phyloP scores from a whole-genome alignment of 2,888 invertebrate genomes.

The Spatulosminthurus flaviceps region DNA sequence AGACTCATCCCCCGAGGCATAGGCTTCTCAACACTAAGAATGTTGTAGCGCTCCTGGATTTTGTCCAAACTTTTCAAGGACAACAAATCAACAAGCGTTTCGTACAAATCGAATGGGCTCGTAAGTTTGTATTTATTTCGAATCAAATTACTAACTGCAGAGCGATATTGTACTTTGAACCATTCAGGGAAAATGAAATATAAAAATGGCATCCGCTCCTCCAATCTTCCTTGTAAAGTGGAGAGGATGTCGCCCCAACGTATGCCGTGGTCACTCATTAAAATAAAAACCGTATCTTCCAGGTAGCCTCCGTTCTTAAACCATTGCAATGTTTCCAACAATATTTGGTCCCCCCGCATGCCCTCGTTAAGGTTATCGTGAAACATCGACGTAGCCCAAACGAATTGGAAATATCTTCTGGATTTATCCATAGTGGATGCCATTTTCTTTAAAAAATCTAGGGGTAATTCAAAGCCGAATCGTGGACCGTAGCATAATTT shows the following conservation, averaged over 20 bases:
- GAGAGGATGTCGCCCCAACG: conserved; percentile 84
- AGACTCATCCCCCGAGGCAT: conserved; percentile 75
- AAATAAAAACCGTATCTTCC: conserved; percentile 75
- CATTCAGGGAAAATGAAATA: conserved; percentile 78
- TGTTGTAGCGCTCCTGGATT: conserved; percentile 64
- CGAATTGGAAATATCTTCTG: conserved; percentile 78
- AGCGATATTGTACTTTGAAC: conserved; percentile 73
- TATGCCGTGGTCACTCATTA: conserved; percentile 89
- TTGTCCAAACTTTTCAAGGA: conserved; percentile 37
- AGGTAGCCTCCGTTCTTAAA: conserved; percentile 71
- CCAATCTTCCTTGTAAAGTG: conserved; percentile 80
- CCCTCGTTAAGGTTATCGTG: conserved; percentile 87
- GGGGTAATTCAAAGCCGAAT: conserved; percentile 75
- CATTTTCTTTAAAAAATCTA: conserved; percentile 77
- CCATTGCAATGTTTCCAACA: conserved; percentile 71
- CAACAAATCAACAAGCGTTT: conserved; percentile 57
- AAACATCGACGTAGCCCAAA: conserved; percentile 84
- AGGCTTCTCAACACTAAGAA: neutral
- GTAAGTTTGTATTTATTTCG: conserved; percentile 70
- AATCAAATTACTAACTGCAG: conserved; percentile 73
- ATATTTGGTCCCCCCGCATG: conserved; percentile 75
- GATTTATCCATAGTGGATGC: conserved; percentile 70
- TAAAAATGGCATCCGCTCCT: conserved; percentile 86
- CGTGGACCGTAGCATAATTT: conserved; percentile 72
- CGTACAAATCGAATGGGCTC: conserved; percentile 81